Evolutionary conservation across 2,888 invertebrate genomes (phyloP).

Genomic region (Polydesmus complanatus): DNA sequence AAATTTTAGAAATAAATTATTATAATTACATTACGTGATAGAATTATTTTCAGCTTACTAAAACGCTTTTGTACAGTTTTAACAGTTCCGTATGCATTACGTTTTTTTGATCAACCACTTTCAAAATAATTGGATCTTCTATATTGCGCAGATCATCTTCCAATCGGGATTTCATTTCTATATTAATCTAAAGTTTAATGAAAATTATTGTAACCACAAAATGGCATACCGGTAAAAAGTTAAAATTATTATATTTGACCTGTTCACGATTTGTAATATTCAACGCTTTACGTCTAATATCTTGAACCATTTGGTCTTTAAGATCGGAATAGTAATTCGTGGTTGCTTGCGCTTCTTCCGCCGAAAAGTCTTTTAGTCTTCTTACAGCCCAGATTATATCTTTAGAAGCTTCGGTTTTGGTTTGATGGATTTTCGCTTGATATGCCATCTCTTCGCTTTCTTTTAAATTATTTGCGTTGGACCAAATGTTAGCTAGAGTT

Average conservation of each 20-base stretch:
- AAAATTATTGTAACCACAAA: background rate
- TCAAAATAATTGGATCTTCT: background rate
- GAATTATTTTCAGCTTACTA: too few species aligned
- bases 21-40: too few species aligned
- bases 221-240: too few species aligned
- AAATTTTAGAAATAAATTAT: too few species aligned
- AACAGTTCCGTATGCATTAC: background rate
- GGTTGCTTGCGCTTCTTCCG: background rate
- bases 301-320: slow-evolving; percentile 5
- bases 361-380: background rate
- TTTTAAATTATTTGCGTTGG: background rate
- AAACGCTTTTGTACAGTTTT: too few species aligned
- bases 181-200: background rate
- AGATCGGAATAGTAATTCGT: slow-evolving; percentile 1
- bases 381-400: background rate
- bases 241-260: too few species aligned
- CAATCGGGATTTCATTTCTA: background rate
- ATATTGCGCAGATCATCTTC: background rate
- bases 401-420: background rate
- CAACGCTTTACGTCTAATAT: background rate
- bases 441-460: background rate
- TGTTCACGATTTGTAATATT: background rate
- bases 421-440: background rate
- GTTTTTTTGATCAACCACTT: background rate
- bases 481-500: background rate